phyloP scores from a whole-genome alignment of 2,113 vertebrate genomes.

The Glareola pratincola region DNA sequence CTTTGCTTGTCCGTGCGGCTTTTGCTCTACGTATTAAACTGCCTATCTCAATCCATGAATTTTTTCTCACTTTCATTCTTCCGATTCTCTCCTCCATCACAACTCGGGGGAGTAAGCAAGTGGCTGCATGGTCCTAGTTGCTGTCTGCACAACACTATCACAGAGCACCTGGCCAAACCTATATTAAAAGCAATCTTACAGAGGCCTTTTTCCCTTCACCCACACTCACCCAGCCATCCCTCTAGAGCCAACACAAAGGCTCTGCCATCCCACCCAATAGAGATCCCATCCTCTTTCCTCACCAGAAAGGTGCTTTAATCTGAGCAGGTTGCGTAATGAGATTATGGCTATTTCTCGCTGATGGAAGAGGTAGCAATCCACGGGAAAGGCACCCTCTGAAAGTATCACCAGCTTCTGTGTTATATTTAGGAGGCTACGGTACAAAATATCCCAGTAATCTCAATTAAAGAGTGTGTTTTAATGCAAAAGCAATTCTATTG shows the following conservation, averaged over 20 bases:
- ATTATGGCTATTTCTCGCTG: not conserved
- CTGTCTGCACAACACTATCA: not conserved
- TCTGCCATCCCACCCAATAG: not conserved
- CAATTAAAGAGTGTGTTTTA: not conserved
- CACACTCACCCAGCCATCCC: not conserved
- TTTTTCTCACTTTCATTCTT: not conserved
- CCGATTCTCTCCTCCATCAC: not conserved
- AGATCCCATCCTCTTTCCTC: not conserved
- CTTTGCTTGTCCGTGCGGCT: not conserved
- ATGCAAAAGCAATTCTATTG: not conserved
- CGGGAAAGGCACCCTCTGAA: not conserved
- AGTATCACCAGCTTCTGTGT: not conserved
- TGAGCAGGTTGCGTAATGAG: not conserved
- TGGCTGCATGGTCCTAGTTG: not conserved
- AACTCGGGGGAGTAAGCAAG: not conserved
- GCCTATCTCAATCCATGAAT: not conserved
- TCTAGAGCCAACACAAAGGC: not conserved
- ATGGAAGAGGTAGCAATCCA: not conserved
- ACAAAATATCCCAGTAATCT: not conserved
- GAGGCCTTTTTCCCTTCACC: not conserved
- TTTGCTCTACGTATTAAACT: not conserved
- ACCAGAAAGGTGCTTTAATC: not conserved
- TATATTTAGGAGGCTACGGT: not conserved
- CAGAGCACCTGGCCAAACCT: not conserved
- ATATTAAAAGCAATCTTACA: not conserved